Base-by-base conservation (phyloP, 2,113 vertebrate species). In the Loxodonta africana region DNA sequence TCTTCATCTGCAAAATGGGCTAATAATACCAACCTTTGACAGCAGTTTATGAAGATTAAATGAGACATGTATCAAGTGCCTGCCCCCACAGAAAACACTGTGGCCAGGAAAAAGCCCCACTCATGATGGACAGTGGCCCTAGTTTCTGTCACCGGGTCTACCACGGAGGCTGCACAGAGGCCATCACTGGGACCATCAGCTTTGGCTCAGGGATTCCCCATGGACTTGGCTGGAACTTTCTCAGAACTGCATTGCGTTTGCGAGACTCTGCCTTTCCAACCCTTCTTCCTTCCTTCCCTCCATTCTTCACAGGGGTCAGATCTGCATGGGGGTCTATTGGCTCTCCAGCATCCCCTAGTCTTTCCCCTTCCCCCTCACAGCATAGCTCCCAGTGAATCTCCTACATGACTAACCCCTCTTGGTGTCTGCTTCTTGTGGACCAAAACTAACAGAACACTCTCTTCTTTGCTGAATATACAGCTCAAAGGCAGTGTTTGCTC, bases 61-160 rank as follows among this genome's bases (percentile, higher is more conserved):
- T 8, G 67, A 81, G 48, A 76, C 67, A 63, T 46, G 76, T 44
- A 41, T 44, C 74, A 89, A 37, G 65, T 51, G 25, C 23, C 48
- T 10, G 60, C 12, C 30, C 10, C 10, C 14, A 2, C 14, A 2
- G 85, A 48, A 57, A 7, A 21, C 2, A 4, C 51, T 3, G 46
- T 6, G 30, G 65, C 37, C 2, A 1, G 48, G 25, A 65, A 67
- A 71, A 41, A 4, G 20, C 5, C 10, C 26, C 51, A 30, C 11
- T 63, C 44, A 0, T 10, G 57, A 53, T 26, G 41, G 26, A 2
- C 0, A 11, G 10, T 0, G 26, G 41, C 11, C 5, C 21, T 23
- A 48, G 7, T 26, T 51, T 28, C 5, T 18, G 20, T 8, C 9
- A 1, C 51, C n/a, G 25, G 57, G 23, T 12, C 48, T 30, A 48